A percentile compares a stretch with the other conserved stretches of the same genome.
Conservation (phyloP, 2,113 vertebrate genomes). For the Lates calcarifer region DNA sequence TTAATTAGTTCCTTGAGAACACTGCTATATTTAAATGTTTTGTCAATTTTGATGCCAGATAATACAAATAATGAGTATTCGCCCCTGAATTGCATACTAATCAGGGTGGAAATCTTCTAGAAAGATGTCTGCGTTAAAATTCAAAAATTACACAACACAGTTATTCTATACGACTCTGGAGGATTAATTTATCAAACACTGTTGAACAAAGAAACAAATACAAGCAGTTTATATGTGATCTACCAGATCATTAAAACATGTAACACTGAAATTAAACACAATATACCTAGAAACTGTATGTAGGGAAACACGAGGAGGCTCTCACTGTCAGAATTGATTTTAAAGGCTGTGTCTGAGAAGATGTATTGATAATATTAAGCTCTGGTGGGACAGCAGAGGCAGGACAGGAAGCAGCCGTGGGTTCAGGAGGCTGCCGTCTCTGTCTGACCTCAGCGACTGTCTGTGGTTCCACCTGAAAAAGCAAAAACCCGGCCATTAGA, state of each 20-base stretch:
- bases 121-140: too few relatives aligned
- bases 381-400: not conserved
- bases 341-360: not conserved
- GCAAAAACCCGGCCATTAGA: conserved; percentile 56
- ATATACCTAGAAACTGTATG: not conserved
- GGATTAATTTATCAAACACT: not conserved
- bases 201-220: not conserved
- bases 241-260: too few relatives aligned
- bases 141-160: too few relatives aligned
- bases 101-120: too few relatives aligned
- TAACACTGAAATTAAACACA: too few relatives aligned
- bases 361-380: conserved; percentile 12
- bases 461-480: conserved; percentile 76
- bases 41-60: too few relatives aligned
- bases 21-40: too few relatives aligned
- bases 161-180: not conserved
- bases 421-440: conserved; percentile 34
- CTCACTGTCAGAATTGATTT: not conserved
- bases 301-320: not conserved
- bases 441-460: conserved; percentile 58
- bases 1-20: too few relatives aligned
- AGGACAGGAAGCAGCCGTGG: conserved; percentile 36
- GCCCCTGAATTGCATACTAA: too few relatives aligned
- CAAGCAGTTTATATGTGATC: too few relatives aligned
- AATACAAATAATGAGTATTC: too few relatives aligned